A percentile compares a stretch with the other conserved stretches of the same genome.
These are phyloP conservation scores for Azorinus chamasolen DNA, from an alignment of 2,888 invertebrate genomes.

Conservation along the genomic window DNA sequence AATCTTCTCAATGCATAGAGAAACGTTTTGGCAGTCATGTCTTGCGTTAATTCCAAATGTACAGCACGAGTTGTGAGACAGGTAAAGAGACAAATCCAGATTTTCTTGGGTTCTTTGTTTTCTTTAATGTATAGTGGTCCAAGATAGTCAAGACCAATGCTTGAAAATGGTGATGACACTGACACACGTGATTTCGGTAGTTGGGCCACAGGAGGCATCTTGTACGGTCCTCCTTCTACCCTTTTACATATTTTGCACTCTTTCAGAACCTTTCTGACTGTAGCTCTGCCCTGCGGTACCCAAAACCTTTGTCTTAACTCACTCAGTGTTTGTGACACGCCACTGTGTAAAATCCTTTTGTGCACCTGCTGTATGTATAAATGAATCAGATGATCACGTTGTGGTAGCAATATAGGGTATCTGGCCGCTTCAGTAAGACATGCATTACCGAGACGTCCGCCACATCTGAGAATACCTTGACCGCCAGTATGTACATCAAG, in stretches of 20 bases:
- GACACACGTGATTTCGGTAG: constrained; percentile 29
- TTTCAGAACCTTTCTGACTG: constrained; percentile 19
- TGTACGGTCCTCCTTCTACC: constrained; percentile 39
- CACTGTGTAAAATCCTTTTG: constrained; percentile 41
- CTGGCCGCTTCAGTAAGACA: constrained; percentile 37
- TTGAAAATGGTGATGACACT: constrained; percentile 27
- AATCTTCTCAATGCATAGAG: constrained; percentile 25
- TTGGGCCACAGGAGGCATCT: constrained; percentile 40
- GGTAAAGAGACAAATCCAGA: constrained; percentile 49
- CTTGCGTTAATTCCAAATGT: constrained; percentile 17
- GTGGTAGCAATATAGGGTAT: constrained; percentile 45
- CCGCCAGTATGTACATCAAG: constrained; percentile 28
- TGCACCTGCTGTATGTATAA: constrained; percentile 39
- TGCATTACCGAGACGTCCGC: constrained; percentile 42
- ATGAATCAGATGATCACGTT: constrained; percentile 28
- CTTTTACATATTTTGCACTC: constrained; percentile 30
- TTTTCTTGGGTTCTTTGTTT: constrained; percentile 18
- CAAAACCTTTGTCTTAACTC: constrained; percentile 17
- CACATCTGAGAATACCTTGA: constrained; percentile 34
- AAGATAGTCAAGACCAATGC: constrained; percentile 30
- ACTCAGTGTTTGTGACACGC: constrained; percentile 43
- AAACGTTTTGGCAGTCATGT: constrained; percentile 24
- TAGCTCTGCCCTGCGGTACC: constrained; percentile 36
- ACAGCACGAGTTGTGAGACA: constrained; percentile 22
- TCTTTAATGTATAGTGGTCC: constrained; percentile 34